Conservation (phyloP, 2,113 vertebrate species). For the Aphelocoma coerulescens region DNA sequence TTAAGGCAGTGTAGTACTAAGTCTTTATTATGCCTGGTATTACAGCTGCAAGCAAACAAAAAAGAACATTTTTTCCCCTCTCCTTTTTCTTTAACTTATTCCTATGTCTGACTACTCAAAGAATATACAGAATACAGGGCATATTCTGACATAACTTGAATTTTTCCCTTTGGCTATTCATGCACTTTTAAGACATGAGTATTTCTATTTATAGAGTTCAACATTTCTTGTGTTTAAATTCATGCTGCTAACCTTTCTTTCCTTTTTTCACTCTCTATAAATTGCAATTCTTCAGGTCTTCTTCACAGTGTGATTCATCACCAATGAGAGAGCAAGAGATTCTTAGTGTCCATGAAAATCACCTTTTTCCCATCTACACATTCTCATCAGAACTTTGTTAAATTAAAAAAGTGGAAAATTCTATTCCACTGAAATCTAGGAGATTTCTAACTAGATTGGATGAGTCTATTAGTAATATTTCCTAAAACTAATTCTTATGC, state of each 20-base stretch:
- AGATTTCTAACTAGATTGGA: not conserved
- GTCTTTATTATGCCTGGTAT: not conserved
- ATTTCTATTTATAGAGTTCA: not conserved
- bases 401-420: not conserved
- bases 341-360: not conserved
- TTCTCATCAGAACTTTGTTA: not conserved
- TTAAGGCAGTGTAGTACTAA: not conserved
- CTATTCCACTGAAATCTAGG: not conserved
- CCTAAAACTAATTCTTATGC: not conserved
- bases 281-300: not conserved
- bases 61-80: not conserved
- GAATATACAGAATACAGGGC: not conserved
- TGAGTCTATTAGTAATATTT: not conserved
- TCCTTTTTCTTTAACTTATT: not conserved
- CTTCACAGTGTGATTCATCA: not conserved
- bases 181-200: not conserved
- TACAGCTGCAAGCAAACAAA: not conserved
- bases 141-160: not conserved
- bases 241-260: not conserved
- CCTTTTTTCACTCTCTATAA: not conserved
- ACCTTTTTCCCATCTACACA: not conserved
- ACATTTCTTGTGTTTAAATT: slow-evolving; percentile 4
- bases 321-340: not conserved
- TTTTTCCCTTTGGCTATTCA: slow-evolving; percentile 8
- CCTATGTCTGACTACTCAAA: not conserved